Percentiles rank a stretch among this genome's conserved stretches.
phyloP scores from a whole-genome alignment of 2,113 vertebrate species.

The Lepus timidus region DNA sequence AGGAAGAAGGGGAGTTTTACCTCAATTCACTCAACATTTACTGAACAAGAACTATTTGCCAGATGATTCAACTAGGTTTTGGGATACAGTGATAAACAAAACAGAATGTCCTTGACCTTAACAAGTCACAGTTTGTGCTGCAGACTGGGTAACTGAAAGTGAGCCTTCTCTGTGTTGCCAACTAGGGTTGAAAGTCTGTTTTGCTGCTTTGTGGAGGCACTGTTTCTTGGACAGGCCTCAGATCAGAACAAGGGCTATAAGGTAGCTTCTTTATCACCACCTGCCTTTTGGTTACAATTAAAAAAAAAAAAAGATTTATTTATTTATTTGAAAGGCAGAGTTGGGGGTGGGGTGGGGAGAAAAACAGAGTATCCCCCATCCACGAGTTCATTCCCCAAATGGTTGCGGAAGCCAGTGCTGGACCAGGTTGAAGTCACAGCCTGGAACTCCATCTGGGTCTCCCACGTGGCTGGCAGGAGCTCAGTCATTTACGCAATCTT shows the following conservation, averaged over 20 bases:
- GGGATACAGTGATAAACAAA: neutral
- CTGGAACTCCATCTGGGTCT: too few species aligned
- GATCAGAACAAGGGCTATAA: neutral
- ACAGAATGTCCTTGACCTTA: neutral
- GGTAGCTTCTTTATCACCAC: neutral
- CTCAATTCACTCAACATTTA: slow-evolving; percentile 17
- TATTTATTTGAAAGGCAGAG: too few species aligned
- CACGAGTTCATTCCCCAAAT: too few species aligned
- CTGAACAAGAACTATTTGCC: neutral
- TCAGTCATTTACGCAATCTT: too few species aligned
- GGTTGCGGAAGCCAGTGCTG: too few species aligned
- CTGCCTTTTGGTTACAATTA: neutral
- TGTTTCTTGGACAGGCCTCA: neutral
- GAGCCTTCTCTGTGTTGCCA: neutral
- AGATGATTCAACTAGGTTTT: neutral
- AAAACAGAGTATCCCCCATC: too few species aligned
- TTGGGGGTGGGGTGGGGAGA: too few species aligned
- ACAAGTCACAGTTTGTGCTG: neutral
- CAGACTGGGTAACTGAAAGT: neutral
- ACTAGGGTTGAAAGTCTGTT: neutral
- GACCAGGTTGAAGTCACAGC: too few species aligned
- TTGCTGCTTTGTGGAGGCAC: neutral
- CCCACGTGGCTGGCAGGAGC: too few species aligned
- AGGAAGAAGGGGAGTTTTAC: slow-evolving; percentile 17
- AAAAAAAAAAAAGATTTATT: too few species aligned